These are phyloP conservation scores for Lycocorax pyrrhopterus DNA, from an alignment of 2,113 vertebrate species.

Conservation along the genomic window DNA sequence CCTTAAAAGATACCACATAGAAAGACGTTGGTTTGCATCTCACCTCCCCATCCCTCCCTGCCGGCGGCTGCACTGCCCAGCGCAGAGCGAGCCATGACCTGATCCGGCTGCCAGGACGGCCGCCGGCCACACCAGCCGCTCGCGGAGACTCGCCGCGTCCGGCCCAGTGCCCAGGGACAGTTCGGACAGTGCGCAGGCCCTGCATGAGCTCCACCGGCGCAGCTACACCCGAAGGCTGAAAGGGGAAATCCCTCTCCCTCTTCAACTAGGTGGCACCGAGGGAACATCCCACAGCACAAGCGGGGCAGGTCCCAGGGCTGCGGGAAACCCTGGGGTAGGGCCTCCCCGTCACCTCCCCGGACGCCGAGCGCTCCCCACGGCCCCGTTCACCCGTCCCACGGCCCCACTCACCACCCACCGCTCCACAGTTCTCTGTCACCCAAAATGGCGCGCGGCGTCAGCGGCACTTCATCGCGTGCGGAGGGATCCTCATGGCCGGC, in stretches of 20 bases:
- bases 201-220: accelerated
- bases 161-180: too few relatives aligned
- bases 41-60: not conserved
- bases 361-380: not conserved
- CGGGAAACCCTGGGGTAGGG: not conserved
- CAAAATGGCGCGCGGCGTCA: not conserved
- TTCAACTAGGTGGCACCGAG: not conserved
- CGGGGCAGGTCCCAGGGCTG: not conserved
- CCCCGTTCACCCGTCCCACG: accelerated
- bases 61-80: not conserved
- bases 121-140: not conserved
- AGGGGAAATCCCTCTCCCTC: too few relatives aligned
- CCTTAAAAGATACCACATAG: not conserved
- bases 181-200: too few relatives aligned
- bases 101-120: not conserved
- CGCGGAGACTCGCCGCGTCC: too few relatives aligned
- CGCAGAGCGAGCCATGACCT: not conserved
- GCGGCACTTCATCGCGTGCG: not conserved
- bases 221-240: too few relatives aligned
- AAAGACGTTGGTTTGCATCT: not conserved
- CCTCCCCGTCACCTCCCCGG: not conserved
- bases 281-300: not conserved
- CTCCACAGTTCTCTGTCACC: accelerated
- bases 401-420: accelerated
- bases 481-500: not conserved